These are phyloP conservation scores for Panagrolaimus sp. DNA, from an alignment of 1,140 invertebrate genomes.

Conservation along the genomic window DNA sequence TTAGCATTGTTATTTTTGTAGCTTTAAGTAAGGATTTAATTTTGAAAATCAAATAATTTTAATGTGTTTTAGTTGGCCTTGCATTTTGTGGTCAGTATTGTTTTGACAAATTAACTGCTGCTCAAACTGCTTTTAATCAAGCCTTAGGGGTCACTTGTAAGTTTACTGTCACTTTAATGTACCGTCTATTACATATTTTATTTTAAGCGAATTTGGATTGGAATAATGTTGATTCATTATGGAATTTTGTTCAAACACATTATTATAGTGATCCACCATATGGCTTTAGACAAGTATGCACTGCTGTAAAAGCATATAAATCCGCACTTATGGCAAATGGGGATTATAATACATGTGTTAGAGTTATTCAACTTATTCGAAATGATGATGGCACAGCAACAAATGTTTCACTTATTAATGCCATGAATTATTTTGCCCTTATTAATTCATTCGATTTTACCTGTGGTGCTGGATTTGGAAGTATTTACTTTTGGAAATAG, in stretches of 20 bases:
- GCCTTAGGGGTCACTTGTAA: background rate
- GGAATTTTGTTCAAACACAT: background rate
- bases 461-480: constrained; percentile 12
- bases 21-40: too few relatives aligned
- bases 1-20: too few relatives aligned
- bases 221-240: constrained; percentile 1
- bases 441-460: constrained; percentile 11
- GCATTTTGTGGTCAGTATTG: background rate
- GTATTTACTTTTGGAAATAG: background rate
- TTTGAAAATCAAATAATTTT: too few relatives aligned
- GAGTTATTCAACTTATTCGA: background rate
- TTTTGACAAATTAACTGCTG: background rate
- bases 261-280: background rate
- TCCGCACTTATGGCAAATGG: background rate
- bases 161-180: background rate
- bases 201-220: background rate
- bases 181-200: background rate
- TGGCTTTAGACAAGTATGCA: background rate
- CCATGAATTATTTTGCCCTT: constrained; percentile 1
- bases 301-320: constrained; percentile 5
- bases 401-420: background rate
- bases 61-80: background rate
- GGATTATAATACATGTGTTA: background rate
- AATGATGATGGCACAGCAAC: constrained; percentile 9
- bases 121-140: constrained; percentile 13